Conservation (phyloP, 2,797 vertebrate species). For the Trachops cirrhosus region DNA sequence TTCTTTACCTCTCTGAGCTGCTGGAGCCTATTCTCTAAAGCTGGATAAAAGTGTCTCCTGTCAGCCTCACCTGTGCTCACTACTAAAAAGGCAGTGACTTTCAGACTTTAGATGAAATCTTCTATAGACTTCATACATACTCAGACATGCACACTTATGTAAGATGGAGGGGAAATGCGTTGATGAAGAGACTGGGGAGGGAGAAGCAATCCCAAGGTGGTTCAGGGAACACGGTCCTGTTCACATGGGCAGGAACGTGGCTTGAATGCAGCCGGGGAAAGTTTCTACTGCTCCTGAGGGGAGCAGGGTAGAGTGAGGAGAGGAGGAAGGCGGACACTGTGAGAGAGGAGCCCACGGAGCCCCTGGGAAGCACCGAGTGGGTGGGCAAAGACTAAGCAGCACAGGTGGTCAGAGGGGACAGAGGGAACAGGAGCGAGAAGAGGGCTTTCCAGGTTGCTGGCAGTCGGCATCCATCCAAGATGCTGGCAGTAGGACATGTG, state of each 20-base stretch:
- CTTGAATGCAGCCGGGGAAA: not conserved
- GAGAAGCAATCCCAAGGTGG: not conserved
- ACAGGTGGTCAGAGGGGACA: not conserved
- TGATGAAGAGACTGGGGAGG: not conserved
- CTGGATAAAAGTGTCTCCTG: not conserved
- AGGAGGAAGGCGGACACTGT: not conserved
- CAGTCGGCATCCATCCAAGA: not conserved
- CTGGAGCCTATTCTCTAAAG: not conserved
- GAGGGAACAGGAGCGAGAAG: not conserved
- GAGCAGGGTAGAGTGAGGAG: too few relatives aligned
- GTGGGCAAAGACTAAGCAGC: not conserved
- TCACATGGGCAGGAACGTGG: not conserved
- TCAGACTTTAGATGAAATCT: not conserved
- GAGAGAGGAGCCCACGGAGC: not conserved
- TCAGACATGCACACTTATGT: not conserved
- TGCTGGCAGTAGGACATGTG: not conserved
- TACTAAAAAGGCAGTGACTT: not conserved
- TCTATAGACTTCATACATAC: not conserved
- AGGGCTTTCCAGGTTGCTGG: not conserved
- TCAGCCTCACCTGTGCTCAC: not conserved
- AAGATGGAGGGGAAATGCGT: not conserved
- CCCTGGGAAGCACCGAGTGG: not conserved
- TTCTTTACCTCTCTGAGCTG: not conserved
- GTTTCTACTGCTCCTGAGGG: not conserved
- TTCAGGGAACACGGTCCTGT: rapidly evolving